phyloP scores from a whole-genome alignment of 2,888 invertebrate species.

The Polyommatus icarus region DNA sequence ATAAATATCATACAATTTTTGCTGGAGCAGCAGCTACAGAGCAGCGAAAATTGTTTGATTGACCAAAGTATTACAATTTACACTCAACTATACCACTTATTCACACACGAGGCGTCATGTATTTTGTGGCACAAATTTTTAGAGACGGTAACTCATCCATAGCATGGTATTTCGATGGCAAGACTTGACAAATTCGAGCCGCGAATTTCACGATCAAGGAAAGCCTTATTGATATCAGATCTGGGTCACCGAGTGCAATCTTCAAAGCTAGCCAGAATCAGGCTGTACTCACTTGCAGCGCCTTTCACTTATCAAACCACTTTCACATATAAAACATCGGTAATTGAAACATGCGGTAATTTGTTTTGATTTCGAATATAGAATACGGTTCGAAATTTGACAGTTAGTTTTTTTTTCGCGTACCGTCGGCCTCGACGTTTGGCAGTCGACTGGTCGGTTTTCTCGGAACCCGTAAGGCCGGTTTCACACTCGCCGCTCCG shows the following conservation, averaged over 20 bases:
- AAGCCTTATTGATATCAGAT: constrained; percentile 41
- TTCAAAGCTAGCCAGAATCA: constrained; percentile 52
- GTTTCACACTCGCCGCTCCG: constrained; percentile 51
- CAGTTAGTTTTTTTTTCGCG: constrained; percentile 45
- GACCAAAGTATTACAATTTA: too few relatives aligned
- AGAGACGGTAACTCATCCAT: background rate
- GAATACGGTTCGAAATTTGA: constrained; percentile 39
- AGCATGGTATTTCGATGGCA: background rate
- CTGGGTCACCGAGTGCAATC: constrained; percentile 50
- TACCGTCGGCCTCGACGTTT: constrained; percentile 51
- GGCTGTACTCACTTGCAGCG: constrained; percentile 56
- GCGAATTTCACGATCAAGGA: constrained; percentile 35
- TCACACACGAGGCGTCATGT: too few relatives aligned
- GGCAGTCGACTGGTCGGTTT: constrained; percentile 59
- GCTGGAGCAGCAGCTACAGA: too few relatives aligned
- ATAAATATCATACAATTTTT: too few relatives aligned
- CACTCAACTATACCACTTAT: too few relatives aligned
- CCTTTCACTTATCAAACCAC: constrained; percentile 76
- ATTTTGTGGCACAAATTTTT: background rate
- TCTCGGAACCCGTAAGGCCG: constrained; percentile 59
- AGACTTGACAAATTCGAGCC: background rate
- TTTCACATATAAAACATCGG: constrained; percentile 59
- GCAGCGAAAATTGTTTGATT: too few relatives aligned
- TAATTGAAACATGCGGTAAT: constrained; percentile 27
- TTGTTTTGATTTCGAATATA: constrained; percentile 26